Evolutionary conservation across 2,888 invertebrate species (phyloP).

Genomic region (Dione juno): DNA sequence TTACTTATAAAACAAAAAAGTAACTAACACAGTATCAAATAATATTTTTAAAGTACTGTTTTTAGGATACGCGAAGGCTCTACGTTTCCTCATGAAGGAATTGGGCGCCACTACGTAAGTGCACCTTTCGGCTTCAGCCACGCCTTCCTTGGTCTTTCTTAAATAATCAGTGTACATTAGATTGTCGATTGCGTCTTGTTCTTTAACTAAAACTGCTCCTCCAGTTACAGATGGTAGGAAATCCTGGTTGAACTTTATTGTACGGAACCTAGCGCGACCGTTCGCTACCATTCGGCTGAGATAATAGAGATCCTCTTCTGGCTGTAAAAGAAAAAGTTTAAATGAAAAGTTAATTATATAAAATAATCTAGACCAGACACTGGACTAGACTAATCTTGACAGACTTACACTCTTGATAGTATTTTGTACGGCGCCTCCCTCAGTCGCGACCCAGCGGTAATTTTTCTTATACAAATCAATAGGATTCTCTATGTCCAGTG

Average conservation of each 20-base stretch:
- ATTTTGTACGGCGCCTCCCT: slow-evolving; percentile 88
- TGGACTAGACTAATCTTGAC: too few species aligned
- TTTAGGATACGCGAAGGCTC: slow-evolving; percentile 89
- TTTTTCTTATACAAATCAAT: slow-evolving; percentile 86
- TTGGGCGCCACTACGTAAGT: slow-evolving; percentile 90
- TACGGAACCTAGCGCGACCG: slow-evolving; percentile 68
- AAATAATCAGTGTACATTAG: slow-evolving; percentile 88
- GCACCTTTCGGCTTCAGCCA: slow-evolving; percentile 86
- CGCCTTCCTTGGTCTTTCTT: slow-evolving; percentile 81
- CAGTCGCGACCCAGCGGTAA: slow-evolving; percentile 87
- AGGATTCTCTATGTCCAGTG: slow-evolving; percentile 88
- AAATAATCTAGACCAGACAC: too few species aligned
- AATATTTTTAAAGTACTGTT: slow-evolving; percentile 83
- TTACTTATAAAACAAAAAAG: neutral
- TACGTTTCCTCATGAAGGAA: slow-evolving; percentile 85
- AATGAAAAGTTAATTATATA: too few species aligned
- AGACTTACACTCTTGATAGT: slow-evolving; percentile 83
- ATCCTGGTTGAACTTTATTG: slow-evolving; percentile 56
- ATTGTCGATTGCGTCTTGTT: slow-evolving; percentile 86
- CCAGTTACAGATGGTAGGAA: slow-evolving; percentile 63
- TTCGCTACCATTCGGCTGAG: slow-evolving; percentile 71
- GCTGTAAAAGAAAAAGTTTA: too few species aligned
- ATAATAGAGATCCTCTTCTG: slow-evolving; percentile 69
- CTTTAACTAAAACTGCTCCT: slow-evolving; percentile 84
- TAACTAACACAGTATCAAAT: slow-evolving; percentile 88